A percentile compares a stretch with the other conserved stretches of the same genome.
These are phyloP conservation scores for Polyploca ridens DNA, from an alignment of 2,888 invertebrate genomes.

Conservation along the genomic window DNA sequence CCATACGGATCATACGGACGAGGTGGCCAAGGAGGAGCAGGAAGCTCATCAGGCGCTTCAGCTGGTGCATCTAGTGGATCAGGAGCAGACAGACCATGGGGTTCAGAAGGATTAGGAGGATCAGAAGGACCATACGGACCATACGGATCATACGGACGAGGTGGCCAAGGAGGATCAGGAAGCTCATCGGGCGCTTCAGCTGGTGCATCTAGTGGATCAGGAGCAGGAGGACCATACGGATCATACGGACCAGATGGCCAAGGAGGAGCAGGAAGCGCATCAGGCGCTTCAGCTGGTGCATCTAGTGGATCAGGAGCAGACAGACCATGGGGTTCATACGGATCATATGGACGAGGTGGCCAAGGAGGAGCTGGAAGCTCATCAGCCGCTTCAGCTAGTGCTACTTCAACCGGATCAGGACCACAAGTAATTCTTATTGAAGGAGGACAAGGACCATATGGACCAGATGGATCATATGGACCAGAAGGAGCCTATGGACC, in stretches of 20 bases:
- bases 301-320: conserved; percentile 10
- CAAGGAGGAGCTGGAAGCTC: conserved; percentile 16
- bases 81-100: conserved; percentile 15
- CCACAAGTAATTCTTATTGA: no score
- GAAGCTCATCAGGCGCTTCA: conserved; percentile 18
- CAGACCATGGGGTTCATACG: conserved; percentile 17
- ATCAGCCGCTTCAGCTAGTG: conserved; percentile 18
- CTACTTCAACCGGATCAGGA: conserved; percentile 12
- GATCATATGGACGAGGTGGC: conserved; percentile 14
- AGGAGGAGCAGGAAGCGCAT: conserved; percentile 5
- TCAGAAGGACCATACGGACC: not conserved
- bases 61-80: conserved; percentile 10
- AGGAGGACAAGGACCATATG: no score
- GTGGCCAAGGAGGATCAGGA: no score
- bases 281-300: not conserved
- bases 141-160: no score
- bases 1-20: no score
- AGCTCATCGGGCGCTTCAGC: conserved; percentile 21
- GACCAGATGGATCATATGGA: no score
- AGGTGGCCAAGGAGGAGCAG: conserved; percentile 15
- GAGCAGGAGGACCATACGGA: not conserved
- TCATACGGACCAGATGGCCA: conserved; percentile 9
- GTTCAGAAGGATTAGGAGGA: conserved; percentile 11
- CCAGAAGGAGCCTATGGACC: not conserved
- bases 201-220: conserved; percentile 19